Evolutionary conservation across 2,888 invertebrate species (phyloP), one percentile per base, ranked within the genome.

Genomic region (Limnephilus auricula): DNA sequence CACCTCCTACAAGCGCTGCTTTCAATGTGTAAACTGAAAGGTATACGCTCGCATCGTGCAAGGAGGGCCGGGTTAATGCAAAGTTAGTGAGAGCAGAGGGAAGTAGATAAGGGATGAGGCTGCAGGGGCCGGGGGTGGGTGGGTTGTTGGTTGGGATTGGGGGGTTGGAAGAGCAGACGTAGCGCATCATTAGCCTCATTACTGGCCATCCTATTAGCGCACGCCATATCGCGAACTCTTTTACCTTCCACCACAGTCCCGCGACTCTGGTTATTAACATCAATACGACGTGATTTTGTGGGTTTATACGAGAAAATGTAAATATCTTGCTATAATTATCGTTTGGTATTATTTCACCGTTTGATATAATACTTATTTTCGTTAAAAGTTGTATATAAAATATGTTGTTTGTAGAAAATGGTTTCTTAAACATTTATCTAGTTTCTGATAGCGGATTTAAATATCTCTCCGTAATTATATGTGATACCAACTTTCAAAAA

Each of bases 181-280:
- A 86, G 31, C 32, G 90, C 65, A 79, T 82, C 90, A 90, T 90
- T 90, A 90, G 90, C 87, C 90, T 90, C 90, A 90, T 90, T 90
- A 90, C 85, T 50, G 82, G 90, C 32, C 86, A 82, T 87, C 50
- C 34, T 90, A 88, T 90, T 90, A 88, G 90, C 34, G 82, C 82
- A 82, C 82, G 82, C 82, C 82, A 82, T 37, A 82, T 37, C 25
- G 80, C 80, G 18, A 82, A 82, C 80, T 82, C 80, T 34, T 82
- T 32, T 25, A 34, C 34, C 25, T 82, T 32, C 82, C 85, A 37
- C 45, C 45, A 85, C 10, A 25, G 4, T n/a, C n/a, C 85, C 45
- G n/a, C 40, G 2, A 65, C 65, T n/a, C 65, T 65, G 25, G n/a
- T 65, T 65, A 65, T 65, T 25, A 65, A 65, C n/a, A 65, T 65